Conservation (phyloP, 2,113 vertebrate genomes). For the Eclectus roratus region DNA sequence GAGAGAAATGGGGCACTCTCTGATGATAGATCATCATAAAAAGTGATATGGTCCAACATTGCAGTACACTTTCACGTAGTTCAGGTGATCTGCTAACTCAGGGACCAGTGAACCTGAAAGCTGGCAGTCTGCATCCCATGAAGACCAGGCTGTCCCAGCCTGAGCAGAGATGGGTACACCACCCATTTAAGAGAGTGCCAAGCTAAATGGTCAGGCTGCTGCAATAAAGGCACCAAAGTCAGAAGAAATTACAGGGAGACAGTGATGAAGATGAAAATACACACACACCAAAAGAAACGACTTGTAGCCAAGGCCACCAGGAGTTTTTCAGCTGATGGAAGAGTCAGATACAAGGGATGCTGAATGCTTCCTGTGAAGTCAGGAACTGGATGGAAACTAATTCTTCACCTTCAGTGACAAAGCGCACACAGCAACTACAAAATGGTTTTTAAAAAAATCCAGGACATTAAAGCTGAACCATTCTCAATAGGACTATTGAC, state of each 20-base stretch:
- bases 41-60: not conserved
- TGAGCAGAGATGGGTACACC: not conserved
- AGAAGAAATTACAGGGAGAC: not conserved
- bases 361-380: not conserved
- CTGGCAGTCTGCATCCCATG: not conserved
- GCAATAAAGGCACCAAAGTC: not conserved
- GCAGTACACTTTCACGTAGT: not conserved
- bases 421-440: not conserved
- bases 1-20: not conserved
- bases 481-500: not conserved
- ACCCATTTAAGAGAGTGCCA: not conserved
- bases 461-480: not conserved
- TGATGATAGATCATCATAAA: not conserved
- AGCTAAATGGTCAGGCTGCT: not conserved
- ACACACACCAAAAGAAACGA: not conserved
- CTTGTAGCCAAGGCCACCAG: not conserved
- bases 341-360: not conserved
- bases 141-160: not conserved
- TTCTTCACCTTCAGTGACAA: not conserved
- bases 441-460: not conserved
- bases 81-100: not conserved
- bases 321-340: not conserved
- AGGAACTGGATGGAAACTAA: not conserved
- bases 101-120: not conserved
- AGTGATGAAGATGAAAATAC: not conserved